A percentile compares a stretch with the other conserved stretches of the same genome.
Evolutionary conservation across 2,113 vertebrate species (phyloP).

Genomic region (Abramis brama): DNA sequence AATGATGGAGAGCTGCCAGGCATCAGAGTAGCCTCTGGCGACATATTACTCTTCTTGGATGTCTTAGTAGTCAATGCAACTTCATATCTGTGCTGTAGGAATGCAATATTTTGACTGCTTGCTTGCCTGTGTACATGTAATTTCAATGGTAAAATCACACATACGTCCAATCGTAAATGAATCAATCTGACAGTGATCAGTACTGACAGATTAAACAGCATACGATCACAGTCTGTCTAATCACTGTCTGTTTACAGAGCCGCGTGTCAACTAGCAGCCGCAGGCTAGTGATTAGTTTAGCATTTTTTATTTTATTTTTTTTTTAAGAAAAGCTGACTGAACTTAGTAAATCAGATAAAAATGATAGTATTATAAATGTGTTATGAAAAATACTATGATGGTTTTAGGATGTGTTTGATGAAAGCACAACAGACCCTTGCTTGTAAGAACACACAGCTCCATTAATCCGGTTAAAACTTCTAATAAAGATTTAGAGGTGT

Average conservation of each 20-base stretch:
- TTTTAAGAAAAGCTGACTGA: neutral
- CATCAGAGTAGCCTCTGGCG: neutral
- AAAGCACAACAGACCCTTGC: too few relatives aligned
- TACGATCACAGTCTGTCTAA: slow-evolving; percentile 30
- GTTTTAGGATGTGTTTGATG: neutral
- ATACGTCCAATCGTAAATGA: neutral
- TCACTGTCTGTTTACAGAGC: slow-evolving; percentile 25
- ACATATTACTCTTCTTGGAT: neutral
- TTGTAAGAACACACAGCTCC: neutral
- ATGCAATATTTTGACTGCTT: neutral
- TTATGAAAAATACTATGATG: neutral
- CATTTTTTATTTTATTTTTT: too few relatives aligned
- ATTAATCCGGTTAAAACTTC: neutral
- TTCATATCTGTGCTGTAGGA: neutral
- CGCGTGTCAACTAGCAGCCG: neutral
- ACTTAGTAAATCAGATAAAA: neutral
- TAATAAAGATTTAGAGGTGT: neutral
- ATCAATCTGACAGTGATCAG: slow-evolving; percentile 26
- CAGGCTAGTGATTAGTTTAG: slow-evolving; percentile 21
- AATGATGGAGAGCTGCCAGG: neutral
- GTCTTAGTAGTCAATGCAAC: slow-evolving; percentile 6
- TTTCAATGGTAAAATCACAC: slow-evolving; percentile 6
- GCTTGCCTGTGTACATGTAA: neutral
- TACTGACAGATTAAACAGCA: slow-evolving; percentile 36
- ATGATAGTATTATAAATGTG: neutral